These are phyloP conservation scores for Acronicta aceris DNA, from an alignment of 2,888 invertebrate genomes.

Conservation along the genomic window DNA sequence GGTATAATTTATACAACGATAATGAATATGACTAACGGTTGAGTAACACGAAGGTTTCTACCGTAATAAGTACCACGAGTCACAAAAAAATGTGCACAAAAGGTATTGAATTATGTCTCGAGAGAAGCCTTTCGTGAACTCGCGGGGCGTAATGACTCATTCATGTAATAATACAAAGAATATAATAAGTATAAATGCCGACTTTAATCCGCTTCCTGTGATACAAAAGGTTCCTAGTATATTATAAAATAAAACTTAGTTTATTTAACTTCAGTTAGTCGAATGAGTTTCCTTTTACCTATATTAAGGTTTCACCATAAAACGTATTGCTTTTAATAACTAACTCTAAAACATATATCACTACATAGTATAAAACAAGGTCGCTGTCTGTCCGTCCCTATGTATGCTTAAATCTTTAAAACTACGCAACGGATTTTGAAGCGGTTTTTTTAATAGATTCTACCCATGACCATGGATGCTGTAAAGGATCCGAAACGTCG, in stretches of 20 bases:
- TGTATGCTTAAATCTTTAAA: no score
- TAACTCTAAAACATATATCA: no score
- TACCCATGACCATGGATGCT: no score
- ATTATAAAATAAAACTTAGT: background rate
- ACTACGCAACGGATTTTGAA: no score
- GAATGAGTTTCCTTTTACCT: background rate
- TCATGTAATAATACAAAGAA: slow-evolving; percentile 43
- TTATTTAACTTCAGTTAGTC: slow-evolving; percentile 1
- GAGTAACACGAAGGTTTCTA: slow-evolving; percentile 82
- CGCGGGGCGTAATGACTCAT: slow-evolving; percentile 62
- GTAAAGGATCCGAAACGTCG: no score
- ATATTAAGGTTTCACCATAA: background rate
- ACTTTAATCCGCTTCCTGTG: slow-evolving; percentile 18
- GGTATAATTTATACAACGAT: slow-evolving; percentile 84
- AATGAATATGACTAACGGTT: slow-evolving; percentile 85
- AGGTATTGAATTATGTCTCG: slow-evolving; percentile 74
- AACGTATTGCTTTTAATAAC: no score
- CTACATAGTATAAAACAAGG: no score
- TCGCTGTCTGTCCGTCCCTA: no score
- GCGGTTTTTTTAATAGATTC: no score
- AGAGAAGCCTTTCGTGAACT: slow-evolving; percentile 64
- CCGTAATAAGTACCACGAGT: slow-evolving; percentile 76
- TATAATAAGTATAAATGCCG: slow-evolving; percentile 34
- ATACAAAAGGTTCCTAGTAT: slow-evolving; percentile 6
- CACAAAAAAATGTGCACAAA: slow-evolving; percentile 74